Percentiles rank a stretch among this genome's conserved stretches.
phyloP scores from a whole-genome alignment of 2,888 invertebrate species.

The Coleophora deauratella region DNA sequence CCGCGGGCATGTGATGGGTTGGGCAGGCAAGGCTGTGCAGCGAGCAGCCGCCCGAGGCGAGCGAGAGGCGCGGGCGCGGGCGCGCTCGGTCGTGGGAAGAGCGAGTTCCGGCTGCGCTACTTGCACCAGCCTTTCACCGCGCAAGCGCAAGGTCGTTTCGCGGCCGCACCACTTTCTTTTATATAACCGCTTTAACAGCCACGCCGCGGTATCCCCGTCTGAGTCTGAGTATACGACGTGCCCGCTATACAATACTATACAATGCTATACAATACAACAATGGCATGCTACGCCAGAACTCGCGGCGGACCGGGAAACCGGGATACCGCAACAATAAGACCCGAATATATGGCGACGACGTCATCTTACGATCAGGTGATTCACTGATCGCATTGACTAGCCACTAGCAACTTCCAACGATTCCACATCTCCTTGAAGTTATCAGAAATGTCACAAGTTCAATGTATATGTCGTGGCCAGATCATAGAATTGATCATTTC shows the following conservation, averaged over 20 bases:
- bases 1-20: constrained; percentile 45
- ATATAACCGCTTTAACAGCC: constrained; percentile 48
- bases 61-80: constrained; percentile 44
- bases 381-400: no score
- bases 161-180: constrained; percentile 72
- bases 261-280: constrained; percentile 61
- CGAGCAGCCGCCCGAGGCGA: constrained; percentile 35
- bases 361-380: no score
- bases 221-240: constrained; percentile 33
- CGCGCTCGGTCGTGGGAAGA: constrained; percentile 51
- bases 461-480: constrained; percentile 1
- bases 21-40: constrained; percentile 12
- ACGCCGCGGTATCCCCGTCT: constrained; percentile 22
- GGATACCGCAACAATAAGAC: no score
- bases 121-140: constrained; percentile 68
- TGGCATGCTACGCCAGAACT: constrained; percentile 46
- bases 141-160: constrained; percentile 57
- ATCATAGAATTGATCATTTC: no score
- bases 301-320: no score
- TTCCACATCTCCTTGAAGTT: constrained; percentile 17
- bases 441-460: background rate
- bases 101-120: constrained; percentile 69
- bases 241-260: no score
- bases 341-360: no score
- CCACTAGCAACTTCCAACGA: constrained; percentile 7